Conservation (phyloP, 2,888 invertebrate genomes). For the Rhagophthalmus giganteus region DNA sequence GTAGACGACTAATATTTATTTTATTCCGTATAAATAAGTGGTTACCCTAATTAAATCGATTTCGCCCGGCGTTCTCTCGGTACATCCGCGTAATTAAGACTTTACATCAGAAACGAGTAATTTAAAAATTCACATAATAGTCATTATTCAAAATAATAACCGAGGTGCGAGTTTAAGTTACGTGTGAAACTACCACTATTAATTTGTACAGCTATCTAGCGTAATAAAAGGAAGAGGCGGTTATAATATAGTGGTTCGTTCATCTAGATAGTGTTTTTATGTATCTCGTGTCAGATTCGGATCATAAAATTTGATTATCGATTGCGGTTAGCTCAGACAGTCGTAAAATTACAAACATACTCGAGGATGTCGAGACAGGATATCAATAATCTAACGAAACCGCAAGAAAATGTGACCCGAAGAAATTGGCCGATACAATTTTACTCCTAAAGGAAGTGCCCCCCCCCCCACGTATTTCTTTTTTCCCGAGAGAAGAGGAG, state of each 20-base stretch:
- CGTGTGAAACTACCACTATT: constrained; percentile 5
- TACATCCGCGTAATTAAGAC: too few species aligned
- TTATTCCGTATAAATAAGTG: too few species aligned
- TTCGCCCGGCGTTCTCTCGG: not conserved
- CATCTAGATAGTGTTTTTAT: constrained; percentile 9
- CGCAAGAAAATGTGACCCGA: constrained; percentile 36
- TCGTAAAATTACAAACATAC: constrained; percentile 40
- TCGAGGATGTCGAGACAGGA: constrained; percentile 41
- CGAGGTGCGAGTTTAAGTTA: not conserved
- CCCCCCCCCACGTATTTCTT: not conserved
- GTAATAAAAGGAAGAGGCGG: constrained; percentile 1
- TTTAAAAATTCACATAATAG: too few species aligned
- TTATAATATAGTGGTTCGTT: constrained; percentile 3
- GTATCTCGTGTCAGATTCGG: constrained; percentile 10
- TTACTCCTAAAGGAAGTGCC: constrained; percentile 6
- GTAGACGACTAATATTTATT: constrained; percentile 2
- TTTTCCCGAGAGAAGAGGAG: not conserved
- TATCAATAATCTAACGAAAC: constrained; percentile 42
- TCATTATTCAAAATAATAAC: not conserved
- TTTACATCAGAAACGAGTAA: too few species aligned
- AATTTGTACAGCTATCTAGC: constrained; percentile 8
- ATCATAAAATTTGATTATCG: constrained; percentile 40
- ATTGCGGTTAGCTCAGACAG: constrained; percentile 40
- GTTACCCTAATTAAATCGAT: constrained; percentile 1
- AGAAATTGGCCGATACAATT: constrained; percentile 14